A percentile compares a stretch with the other conserved stretches of the same genome.
phyloP scores from a whole-genome alignment of 1,140 invertebrate genomes.

The Bombus breviceps region DNA sequence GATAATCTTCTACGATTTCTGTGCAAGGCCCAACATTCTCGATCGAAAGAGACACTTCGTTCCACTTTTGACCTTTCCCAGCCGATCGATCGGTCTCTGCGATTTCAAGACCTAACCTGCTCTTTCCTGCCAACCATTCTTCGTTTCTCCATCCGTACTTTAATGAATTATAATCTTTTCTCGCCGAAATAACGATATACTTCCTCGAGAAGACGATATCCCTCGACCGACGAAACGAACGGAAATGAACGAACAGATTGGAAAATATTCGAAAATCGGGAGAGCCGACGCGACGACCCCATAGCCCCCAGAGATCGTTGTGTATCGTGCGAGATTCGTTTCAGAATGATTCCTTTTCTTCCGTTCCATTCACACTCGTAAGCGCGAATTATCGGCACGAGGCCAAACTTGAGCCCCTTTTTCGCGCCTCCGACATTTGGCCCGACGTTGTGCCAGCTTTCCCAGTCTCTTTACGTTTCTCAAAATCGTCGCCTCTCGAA shows the following conservation, averaged over 20 bases:
- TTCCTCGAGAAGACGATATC: neutral
- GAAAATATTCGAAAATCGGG: neutral
- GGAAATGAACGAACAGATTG: too few species aligned
- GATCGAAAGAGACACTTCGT: neutral
- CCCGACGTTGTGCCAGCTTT: neutral
- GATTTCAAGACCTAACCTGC: neutral
- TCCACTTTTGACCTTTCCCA: constrained; percentile 1
- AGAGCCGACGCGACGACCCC: neutral
- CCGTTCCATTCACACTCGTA: neutral
- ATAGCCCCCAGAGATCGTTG: neutral
- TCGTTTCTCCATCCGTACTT: neutral
- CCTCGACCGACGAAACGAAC: too few species aligned
- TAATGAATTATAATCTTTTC: neutral
- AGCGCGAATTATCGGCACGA: constrained; percentile 30
- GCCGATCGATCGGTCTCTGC: constrained; percentile 2
- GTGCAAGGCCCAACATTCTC: neutral
- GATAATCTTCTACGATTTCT: neutral
- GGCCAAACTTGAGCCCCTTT: neutral
- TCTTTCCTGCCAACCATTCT: neutral
- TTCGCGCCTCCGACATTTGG: neutral
- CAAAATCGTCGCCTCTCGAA: neutral
- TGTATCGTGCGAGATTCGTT: constrained; percentile 12
- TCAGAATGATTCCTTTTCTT: neutral
- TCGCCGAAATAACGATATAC: too few species aligned
- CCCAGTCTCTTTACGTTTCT: neutral